Percentiles rank a stretch among this genome's conserved stretches.
These are phyloP conservation scores for Sinonovacula constricta DNA, from an alignment of 1,140 invertebrate species.

Conservation along the genomic window DNA sequence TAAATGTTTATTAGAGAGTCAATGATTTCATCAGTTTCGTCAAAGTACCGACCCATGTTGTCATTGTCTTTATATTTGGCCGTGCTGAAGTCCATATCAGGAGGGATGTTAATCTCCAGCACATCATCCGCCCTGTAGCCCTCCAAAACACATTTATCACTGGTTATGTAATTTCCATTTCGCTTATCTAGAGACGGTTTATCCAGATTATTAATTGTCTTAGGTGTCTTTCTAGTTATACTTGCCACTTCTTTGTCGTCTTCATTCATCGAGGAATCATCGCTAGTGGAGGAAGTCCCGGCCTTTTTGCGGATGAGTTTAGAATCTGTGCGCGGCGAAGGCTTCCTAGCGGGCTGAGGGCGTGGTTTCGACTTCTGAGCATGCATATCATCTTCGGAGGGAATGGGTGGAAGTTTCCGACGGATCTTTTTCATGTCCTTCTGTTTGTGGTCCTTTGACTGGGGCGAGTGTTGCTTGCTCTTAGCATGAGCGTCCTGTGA, in stretches of 20 bases:
- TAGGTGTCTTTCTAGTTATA: slow-evolving; percentile 63
- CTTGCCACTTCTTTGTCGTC: slow-evolving; percentile 73
- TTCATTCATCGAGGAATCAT: slow-evolving; percentile 71
- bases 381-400: slow-evolving; percentile 81
- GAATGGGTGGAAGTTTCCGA: slow-evolving; percentile 82
- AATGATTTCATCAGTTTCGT: slow-evolving; percentile 74
- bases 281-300: slow-evolving; percentile 61
- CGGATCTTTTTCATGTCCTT: slow-evolving; percentile 78
- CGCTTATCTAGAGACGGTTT: slow-evolving; percentile 62
- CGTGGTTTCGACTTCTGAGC: slow-evolving; percentile 46
- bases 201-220: slow-evolving; percentile 59
- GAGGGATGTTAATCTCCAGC: slow-evolving; percentile 59
- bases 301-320: slow-evolving; percentile 53
- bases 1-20: slow-evolving; percentile 74
- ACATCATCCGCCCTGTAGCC: slow-evolving; percentile 35
- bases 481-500: background rate
- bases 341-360: slow-evolving; percentile 59
- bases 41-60: slow-evolving; percentile 56
- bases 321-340: slow-evolving; percentile 78
- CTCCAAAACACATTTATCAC: slow-evolving; percentile 27
- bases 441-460: slow-evolving; percentile 40
- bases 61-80: slow-evolving; percentile 29
- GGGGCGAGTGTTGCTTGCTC: slow-evolving; percentile 36
- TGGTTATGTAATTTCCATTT: slow-evolving; percentile 63
- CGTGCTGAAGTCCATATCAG: slow-evolving; percentile 41